Base-by-base conservation (phyloP, 2,113 vertebrate species). In the Oriolus oriolus region DNA sequence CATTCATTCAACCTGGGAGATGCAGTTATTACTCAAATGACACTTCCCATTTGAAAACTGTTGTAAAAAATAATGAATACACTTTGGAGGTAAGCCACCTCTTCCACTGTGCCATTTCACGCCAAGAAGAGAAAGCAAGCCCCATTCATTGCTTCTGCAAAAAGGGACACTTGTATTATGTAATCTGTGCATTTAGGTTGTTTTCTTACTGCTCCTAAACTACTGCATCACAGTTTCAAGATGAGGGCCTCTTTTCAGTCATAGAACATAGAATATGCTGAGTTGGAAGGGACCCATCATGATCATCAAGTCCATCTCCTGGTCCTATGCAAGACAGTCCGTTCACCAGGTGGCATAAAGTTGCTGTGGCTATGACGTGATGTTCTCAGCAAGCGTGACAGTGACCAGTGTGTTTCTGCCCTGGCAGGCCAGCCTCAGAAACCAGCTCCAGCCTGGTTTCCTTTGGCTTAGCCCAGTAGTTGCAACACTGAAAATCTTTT, bases 21-120 rank as follows among this genome's bases (percentile, higher is more conserved):
- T 37, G 30, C 3, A 1, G 39, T 53, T 91, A 69, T 70, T 93
- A 65, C 15, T 71, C 56, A 73, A 87, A 11, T 74, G 50, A 85
- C 66, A 80, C 75, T 81, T 93, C 52, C 89, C 68, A 57, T 68
- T 85, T 84, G 71, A 87, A 94, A 91, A 92, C 20, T 61, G 21
- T 49, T 89, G 57, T 69, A 93, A 93, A 91, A 95, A 87, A 54
- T 37, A 44, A 78, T 57, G 23, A 94, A 64, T 35, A 57, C 35
- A 37, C 39, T 86, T 71, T 74, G 71, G 73, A 95, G 24, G 50
- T 42, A 88, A 86, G 52, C 79, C 60, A 88, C 35, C 27, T 73
- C 66, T 90, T 88, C 64, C 49, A 83, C 44, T 31, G 33, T 44
- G 54, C 31, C 9, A 47, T 59, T 87, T 75, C 64, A 93, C 0